Conservation (phyloP, 2,888 invertebrate genomes). For the Noctua janthina region DNA sequence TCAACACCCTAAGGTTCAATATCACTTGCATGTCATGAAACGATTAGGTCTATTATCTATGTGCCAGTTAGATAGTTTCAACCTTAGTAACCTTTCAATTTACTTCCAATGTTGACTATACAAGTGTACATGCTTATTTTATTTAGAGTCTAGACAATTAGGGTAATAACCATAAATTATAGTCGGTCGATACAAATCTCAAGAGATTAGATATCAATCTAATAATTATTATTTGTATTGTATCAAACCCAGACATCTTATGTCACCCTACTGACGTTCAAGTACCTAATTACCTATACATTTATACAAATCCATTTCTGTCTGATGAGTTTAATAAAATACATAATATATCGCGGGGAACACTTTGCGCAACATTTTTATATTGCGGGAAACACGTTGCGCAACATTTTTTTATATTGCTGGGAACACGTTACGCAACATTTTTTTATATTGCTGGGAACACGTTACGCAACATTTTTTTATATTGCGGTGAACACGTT, state of each 20-base stretch:
- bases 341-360: neutral
- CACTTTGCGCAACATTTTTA: neutral
- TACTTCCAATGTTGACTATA: neutral
- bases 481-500: neutral
- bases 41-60: neutral
- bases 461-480: neutral
- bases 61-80: neutral
- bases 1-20: neutral
- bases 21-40: neutral
- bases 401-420: neutral
- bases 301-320: neutral
- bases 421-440: too few relatives aligned
- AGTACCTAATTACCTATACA: neutral
- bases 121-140: neutral
- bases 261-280: neutral
- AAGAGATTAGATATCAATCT: conserved; percentile 19
- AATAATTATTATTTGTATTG: conserved; percentile 16
- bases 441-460: neutral
- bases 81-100: neutral
- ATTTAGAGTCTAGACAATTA: conserved; percentile 2
- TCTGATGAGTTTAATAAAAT: neutral
- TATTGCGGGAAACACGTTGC: neutral
- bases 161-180: neutral
- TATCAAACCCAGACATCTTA: conserved; percentile 30
- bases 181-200: neutral